phyloP scores from a whole-genome alignment of 64 coral and sea anemone genomes.

The Pachyseris speciosa region DNA sequence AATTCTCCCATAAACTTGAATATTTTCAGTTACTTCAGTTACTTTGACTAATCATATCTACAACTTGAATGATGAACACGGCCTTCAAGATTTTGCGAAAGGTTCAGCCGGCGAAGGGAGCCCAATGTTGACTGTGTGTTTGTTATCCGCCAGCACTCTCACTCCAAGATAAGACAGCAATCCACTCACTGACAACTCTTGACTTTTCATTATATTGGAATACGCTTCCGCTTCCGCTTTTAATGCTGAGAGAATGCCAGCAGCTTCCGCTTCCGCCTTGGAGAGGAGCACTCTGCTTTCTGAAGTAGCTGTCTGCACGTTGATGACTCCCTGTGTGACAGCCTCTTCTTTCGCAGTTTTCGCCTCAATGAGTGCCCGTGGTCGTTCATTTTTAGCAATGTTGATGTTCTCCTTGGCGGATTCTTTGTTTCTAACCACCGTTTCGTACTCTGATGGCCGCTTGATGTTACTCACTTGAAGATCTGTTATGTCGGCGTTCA shows the following conservation, averaged over 20 bases:
- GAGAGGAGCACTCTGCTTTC: slow-evolving; percentile 56
- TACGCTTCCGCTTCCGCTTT: slow-evolving; percentile 68
- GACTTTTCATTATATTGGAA: slow-evolving; percentile 21
- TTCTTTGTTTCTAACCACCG: slow-evolving; percentile 71
- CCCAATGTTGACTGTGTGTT: slow-evolving; percentile 47
- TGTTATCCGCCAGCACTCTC: slow-evolving; percentile 59
- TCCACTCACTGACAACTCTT: slow-evolving; percentile 57
- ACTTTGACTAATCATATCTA: no score
- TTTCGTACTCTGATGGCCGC: slow-evolving; percentile 54
- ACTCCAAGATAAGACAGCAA: slow-evolving; percentile 64
- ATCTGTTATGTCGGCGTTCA: slow-evolving; percentile 70
- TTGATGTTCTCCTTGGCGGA: slow-evolving; percentile 78
- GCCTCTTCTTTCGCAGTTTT: slow-evolving; percentile 63
- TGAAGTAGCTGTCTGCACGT: slow-evolving; percentile 40
- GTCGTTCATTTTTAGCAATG: slow-evolving; percentile 56
- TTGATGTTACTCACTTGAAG: slow-evolving; percentile 79
- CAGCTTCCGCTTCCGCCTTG: slow-evolving; percentile 66
- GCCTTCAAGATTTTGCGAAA: neutral
- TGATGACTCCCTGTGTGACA: slow-evolving; percentile 52
- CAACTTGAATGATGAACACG: no score
- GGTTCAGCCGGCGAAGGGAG: slow-evolving; percentile 64
- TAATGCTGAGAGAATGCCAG: slow-evolving; percentile 35
- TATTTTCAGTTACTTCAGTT: no score
- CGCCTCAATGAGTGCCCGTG: slow-evolving; percentile 66
- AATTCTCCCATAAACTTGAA: no score